phyloP scores from a whole-genome alignment of 35 echinoderm and acorn worm species.

The Diadema setosum region DNA sequence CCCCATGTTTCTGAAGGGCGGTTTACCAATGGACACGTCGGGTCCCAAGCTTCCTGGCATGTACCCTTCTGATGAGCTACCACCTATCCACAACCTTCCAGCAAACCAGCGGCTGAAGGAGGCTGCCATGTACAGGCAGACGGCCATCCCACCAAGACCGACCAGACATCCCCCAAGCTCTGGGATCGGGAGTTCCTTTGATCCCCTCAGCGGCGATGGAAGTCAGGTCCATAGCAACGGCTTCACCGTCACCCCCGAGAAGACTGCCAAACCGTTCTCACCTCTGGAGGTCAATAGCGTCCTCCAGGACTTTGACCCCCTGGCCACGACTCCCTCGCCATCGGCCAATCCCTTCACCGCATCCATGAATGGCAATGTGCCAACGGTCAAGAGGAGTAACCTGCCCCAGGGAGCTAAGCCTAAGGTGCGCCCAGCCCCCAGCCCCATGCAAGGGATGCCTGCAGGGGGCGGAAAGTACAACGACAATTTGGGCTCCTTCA shows the following conservation, averaged over 20 bases:
- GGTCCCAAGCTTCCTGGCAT: neutral
- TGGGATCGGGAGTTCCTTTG: neutral
- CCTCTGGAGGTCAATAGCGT: slow-evolving; percentile 16
- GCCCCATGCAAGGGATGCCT: neutral
- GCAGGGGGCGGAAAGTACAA: neutral
- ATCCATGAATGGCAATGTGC: slow-evolving; percentile 19
- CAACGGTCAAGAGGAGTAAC: slow-evolving; percentile 24
- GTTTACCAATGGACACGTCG: neutral
- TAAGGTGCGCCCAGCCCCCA: slow-evolving; percentile 12
- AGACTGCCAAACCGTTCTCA: neutral
- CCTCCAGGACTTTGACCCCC: slow-evolving; percentile 82
- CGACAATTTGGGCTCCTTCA: slow-evolving; percentile 22
- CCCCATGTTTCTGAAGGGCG: neutral
- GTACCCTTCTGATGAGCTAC: neutral
- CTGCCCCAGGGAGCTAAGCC: slow-evolving; percentile 77
- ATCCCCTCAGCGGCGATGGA: neutral
- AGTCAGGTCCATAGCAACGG: neutral
- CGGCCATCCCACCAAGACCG: neutral
- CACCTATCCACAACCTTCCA: neutral
- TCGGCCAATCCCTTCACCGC: slow-evolving; percentile 33
- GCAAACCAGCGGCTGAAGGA: neutral
- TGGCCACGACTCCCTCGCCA: neutral
- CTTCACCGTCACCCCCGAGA: neutral
- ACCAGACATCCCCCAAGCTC: neutral
- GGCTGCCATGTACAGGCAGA: neutral